Evolutionary conservation across 2,888 invertebrate species (phyloP).

Genomic region (Hymenopus coronatus): DNA sequence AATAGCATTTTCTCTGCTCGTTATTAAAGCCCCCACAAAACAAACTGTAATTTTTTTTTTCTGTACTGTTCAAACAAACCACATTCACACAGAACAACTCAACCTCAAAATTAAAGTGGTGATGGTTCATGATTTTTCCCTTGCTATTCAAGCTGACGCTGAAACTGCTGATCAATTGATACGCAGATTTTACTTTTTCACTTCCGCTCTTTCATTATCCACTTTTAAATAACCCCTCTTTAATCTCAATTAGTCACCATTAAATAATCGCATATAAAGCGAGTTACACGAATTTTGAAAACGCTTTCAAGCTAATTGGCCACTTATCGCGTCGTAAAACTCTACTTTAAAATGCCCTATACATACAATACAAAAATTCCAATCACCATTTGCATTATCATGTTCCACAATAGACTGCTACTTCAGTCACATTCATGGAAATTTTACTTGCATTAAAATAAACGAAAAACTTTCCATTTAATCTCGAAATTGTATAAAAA

Average conservation of each 20-base stretch:
- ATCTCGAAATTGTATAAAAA: too few relatives aligned
- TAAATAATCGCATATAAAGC: neutral
- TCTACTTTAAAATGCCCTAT: neutral
- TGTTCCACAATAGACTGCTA: too few relatives aligned
- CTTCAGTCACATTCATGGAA: too few relatives aligned
- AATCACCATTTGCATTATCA: too few relatives aligned
- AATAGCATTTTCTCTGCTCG: too few relatives aligned
- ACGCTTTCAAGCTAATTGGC: neutral
- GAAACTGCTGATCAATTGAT: neutral
- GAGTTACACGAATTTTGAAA: neutral
- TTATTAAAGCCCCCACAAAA: too few relatives aligned
- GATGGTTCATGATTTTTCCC: neutral
- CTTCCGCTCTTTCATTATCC: neutral
- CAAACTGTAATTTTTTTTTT: neutral
- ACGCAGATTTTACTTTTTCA: neutral
- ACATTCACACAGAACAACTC: neutral
- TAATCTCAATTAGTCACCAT: neutral
- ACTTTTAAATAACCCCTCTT: neutral
- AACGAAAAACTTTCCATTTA: too few relatives aligned
- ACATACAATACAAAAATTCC: neutral
- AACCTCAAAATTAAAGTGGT: neutral
- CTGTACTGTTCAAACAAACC: neutral
- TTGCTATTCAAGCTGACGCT: neutral
- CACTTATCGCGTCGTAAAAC: neutral
- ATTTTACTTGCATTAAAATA: too few relatives aligned